phyloP scores from a whole-genome alignment of 2,797 vertebrate genomes.

The Acrocephalus scirpaceus region DNA sequence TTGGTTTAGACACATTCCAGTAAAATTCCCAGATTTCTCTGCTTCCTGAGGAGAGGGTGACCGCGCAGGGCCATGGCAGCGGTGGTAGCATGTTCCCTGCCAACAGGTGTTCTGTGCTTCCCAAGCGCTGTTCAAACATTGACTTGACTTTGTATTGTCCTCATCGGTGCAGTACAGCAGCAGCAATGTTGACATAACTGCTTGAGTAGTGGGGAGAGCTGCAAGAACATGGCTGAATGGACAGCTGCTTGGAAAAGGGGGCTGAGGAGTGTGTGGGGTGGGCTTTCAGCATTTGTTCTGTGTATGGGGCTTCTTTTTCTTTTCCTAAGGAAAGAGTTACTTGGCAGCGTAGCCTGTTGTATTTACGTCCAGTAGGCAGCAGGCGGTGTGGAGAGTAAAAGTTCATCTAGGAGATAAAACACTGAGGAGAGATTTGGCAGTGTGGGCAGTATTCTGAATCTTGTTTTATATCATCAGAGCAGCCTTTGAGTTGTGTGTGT shows the following conservation, averaged over 20 bases:
- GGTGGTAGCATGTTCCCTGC: neutral
- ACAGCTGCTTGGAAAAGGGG: neutral
- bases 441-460: neutral
- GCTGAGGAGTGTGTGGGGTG: neutral
- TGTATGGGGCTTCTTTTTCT: neutral
- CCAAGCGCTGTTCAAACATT: neutral
- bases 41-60: neutral
- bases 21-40: neutral
- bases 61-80: fast-evolving
- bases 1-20: neutral
- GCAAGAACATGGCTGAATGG: neutral
- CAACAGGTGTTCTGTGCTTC: neutral
- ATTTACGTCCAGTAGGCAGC: neutral
- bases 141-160: constrained; percentile 10
- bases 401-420: neutral
- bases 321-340: neutral
- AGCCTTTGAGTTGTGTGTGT: neutral
- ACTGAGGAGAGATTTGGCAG: neutral
- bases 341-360: neutral
- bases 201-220: neutral
- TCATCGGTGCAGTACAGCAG: neutral
- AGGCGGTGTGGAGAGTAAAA: neutral
- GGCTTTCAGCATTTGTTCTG: neutral
- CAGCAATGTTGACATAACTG: neutral
- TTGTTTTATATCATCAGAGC: neutral